Conservation (phyloP, 2,888 invertebrate species). For the Cataglyphis livida region DNA sequence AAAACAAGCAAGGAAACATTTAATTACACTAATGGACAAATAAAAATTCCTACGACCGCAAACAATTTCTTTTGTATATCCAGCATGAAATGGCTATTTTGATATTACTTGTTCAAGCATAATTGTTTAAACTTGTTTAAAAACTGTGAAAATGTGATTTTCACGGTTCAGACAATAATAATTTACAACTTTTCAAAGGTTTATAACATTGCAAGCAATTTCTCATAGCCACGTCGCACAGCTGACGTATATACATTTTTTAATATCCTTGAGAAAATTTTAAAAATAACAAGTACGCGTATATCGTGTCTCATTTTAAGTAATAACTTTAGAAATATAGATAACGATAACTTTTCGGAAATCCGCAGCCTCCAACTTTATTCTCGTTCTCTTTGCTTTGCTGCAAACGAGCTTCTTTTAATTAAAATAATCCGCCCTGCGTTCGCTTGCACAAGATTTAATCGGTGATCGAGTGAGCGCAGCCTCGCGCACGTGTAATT, state of each 20-base stretch:
- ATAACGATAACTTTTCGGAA: conserved; percentile 31
- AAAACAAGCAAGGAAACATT: background rate
- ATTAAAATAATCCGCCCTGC: conserved; percentile 72
- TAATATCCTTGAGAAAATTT: background rate
- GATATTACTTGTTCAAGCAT: background rate
- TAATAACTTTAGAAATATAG: background rate
- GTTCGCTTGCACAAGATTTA: conserved; percentile 68
- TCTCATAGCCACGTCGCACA: background rate
- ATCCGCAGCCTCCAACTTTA: conserved; percentile 8
- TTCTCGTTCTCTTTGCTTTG: conserved; percentile 25
- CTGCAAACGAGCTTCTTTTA: conserved; percentile 65
- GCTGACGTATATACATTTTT: background rate
- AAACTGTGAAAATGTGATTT: background rate
- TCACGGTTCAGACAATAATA: conserved; percentile 15
- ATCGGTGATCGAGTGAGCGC: conserved; percentile 70
- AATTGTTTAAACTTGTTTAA: conserved; percentile 3
- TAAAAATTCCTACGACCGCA: background rate
- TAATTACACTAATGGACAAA: background rate
- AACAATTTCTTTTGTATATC: background rate
- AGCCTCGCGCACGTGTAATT: conserved; percentile 76
- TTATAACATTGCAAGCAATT: background rate
- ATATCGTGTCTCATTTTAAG: background rate
- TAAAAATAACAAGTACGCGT: background rate
- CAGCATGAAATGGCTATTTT: background rate
- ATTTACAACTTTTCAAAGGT: background rate